Conservation (phyloP, 2,888 invertebrate species). For the Mantis religiosa region DNA sequence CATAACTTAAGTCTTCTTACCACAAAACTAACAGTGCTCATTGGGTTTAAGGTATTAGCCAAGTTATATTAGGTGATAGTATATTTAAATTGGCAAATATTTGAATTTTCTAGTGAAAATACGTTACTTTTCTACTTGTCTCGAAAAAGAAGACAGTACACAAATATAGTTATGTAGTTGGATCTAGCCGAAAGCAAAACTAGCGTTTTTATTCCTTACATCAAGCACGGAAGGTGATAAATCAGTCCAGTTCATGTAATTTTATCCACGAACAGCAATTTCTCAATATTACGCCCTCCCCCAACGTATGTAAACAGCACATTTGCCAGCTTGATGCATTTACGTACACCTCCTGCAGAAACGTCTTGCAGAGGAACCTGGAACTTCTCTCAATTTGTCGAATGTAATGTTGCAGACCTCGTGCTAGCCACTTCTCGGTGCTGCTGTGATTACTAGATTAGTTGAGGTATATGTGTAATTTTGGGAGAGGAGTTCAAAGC, state of each 20-base stretch:
- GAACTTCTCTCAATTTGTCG: background rate
- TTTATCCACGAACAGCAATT: background rate
- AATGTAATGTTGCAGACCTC: background rate
- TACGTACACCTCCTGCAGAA: background rate
- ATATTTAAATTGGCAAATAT: too few species aligned
- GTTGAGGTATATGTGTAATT: too few species aligned
- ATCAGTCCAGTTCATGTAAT: background rate
- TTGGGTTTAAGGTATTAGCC: too few species aligned
- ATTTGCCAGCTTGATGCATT: background rate
- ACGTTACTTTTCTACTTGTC: background rate
- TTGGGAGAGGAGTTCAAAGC: too few species aligned
- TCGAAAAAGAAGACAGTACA: background rate
- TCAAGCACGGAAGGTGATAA: background rate
- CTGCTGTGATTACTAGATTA: too few species aligned
- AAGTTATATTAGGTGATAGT: too few species aligned
- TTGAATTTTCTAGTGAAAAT: too few species aligned
- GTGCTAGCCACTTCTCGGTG: too few species aligned
- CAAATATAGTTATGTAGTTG: background rate
- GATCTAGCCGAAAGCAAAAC: background rate
- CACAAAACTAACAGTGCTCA: too few species aligned
- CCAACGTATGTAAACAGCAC: background rate
- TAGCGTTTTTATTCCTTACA: background rate
- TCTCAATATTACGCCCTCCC: background rate
- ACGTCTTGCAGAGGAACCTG: background rate
- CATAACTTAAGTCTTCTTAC: too few species aligned